Evolutionary conservation across 1,140 invertebrate species (phyloP).

Genomic region (Heliothis virescens): DNA sequence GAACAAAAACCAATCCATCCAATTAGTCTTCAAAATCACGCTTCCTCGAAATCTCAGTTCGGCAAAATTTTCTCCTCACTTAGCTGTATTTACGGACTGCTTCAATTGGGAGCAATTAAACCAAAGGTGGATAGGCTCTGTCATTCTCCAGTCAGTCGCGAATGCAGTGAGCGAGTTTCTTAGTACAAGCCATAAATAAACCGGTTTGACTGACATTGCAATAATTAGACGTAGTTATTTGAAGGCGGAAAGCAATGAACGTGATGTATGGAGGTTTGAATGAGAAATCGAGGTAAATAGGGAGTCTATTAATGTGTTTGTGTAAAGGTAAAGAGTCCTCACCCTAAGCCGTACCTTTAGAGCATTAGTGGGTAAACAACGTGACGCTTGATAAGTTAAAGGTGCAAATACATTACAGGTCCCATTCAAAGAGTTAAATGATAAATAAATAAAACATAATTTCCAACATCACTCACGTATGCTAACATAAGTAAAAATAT

Average conservation of each 20-base stretch:
- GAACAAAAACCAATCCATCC: neutral
- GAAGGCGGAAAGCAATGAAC: constrained; percentile 37
- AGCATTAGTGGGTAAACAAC: neutral
- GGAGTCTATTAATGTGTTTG: constrained; percentile 25
- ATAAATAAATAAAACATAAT: too few species aligned
- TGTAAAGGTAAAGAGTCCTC: constrained; percentile 1
- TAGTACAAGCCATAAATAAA: constrained; percentile 32
- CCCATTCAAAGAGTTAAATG: too few species aligned
- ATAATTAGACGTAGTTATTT: constrained; percentile 42
- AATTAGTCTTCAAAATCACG: constrained; percentile 15
- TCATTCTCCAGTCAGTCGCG: constrained; percentile 13
- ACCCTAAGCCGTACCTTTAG: neutral
- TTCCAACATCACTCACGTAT: too few species aligned
- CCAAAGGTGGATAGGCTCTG: constrained; percentile 16
- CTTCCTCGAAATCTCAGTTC: neutral
- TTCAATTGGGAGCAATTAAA: constrained; percentile 31
- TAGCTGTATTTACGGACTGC: constrained; percentile 12
- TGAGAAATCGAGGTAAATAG: constrained; percentile 30
- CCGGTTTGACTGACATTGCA: constrained; percentile 21
- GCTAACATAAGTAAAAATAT: too few species aligned
- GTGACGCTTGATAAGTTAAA: neutral
- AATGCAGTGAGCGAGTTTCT: constrained; percentile 19
- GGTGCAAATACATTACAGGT: neutral
- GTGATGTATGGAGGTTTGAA: constrained; percentile 27
- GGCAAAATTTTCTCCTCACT: constrained; percentile 8